Evolutionary conservation across 2,888 invertebrate species (phyloP).

Genomic region (Drosophila affinis): DNA sequence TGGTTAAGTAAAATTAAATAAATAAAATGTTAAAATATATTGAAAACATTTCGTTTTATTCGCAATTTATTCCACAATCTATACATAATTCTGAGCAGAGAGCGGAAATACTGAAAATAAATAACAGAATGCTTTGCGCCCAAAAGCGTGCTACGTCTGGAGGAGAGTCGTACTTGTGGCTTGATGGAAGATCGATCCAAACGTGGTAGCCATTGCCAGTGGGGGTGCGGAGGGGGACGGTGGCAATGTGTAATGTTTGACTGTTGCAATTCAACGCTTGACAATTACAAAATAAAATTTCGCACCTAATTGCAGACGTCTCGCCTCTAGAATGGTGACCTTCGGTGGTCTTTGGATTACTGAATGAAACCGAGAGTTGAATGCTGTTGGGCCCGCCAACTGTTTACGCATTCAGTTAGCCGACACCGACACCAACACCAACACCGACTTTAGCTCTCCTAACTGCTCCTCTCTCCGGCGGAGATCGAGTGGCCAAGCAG

Average conservation of each 20-base stretch:
- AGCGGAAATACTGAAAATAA: background rate
- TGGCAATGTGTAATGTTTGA: background rate
- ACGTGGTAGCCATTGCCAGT: background rate
- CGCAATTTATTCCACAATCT: background rate
- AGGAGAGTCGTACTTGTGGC: no score
- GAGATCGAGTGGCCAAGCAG: slow-evolving; percentile 21
- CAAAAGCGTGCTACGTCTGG: slow-evolving; percentile 22
- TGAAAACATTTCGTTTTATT: background rate
- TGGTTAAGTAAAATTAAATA: slow-evolving; percentile 27
- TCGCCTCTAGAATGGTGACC: slow-evolving; percentile 27
- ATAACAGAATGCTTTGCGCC: background rate
- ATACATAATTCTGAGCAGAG: background rate
- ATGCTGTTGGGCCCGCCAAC: slow-evolving; percentile 2
- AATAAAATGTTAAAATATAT: slow-evolving; percentile 16
- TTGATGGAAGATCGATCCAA: background rate
- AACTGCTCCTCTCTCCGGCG: background rate
- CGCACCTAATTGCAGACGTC: slow-evolving; percentile 32
- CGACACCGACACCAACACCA: slow-evolving; percentile 11
- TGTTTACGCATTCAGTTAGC: slow-evolving; percentile 69
- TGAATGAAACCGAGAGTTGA: slow-evolving; percentile 43
- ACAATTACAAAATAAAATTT: slow-evolving; percentile 27
- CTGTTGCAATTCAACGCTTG: slow-evolving; percentile 8
- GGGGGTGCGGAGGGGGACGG: no score
- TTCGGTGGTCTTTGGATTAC: slow-evolving; percentile 13
- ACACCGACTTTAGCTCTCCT: background rate